These are phyloP conservation scores for Yasuhikotakia modesta DNA, from an alignment of 2,797 vertebrate genomes.

Conservation along the genomic window DNA sequence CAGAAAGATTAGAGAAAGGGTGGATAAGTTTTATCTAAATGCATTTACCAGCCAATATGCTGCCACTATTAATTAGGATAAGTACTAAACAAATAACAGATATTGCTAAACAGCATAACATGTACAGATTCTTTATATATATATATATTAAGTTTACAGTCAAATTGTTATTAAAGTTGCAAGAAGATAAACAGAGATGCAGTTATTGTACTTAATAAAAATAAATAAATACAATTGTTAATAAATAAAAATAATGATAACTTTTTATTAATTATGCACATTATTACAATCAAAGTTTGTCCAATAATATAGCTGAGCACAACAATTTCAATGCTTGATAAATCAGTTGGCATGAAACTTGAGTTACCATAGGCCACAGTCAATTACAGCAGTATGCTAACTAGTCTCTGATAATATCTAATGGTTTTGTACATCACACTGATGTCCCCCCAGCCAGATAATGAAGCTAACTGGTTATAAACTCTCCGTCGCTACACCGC, in stretches of 20 bases:
- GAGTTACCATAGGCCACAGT: not conserved
- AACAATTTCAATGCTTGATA: not conserved
- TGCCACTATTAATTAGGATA: slow-evolving; percentile 1
- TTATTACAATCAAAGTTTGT: not conserved
- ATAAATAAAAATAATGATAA: too few species aligned
- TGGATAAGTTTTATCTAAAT: slow-evolving; percentile 9
- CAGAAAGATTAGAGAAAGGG: slow-evolving; percentile 6
- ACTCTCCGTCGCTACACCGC: slow-evolving; percentile 50
- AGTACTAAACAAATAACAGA: not conserved
- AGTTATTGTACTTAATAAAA: too few species aligned
- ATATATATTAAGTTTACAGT: not conserved
- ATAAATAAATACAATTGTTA: too few species aligned
- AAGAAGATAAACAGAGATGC: too few species aligned
- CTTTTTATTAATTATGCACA: too few species aligned
- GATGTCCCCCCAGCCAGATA: slow-evolving; percentile 32
- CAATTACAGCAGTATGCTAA: not conserved
- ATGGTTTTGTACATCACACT: slow-evolving; percentile 26
- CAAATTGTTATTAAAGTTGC: not conserved
- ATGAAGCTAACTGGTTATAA: slow-evolving; percentile 36
- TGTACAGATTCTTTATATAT: not conserved
- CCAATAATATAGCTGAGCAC: not conserved
- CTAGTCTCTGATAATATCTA: not conserved
- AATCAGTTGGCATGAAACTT: not conserved
- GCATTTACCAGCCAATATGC: slow-evolving; percentile 1
- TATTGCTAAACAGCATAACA: not conserved